These are phyloP conservation scores for Chrysoperla carnea DNA, from an alignment of 1,140 invertebrate genomes.

Conservation along the genomic window DNA sequence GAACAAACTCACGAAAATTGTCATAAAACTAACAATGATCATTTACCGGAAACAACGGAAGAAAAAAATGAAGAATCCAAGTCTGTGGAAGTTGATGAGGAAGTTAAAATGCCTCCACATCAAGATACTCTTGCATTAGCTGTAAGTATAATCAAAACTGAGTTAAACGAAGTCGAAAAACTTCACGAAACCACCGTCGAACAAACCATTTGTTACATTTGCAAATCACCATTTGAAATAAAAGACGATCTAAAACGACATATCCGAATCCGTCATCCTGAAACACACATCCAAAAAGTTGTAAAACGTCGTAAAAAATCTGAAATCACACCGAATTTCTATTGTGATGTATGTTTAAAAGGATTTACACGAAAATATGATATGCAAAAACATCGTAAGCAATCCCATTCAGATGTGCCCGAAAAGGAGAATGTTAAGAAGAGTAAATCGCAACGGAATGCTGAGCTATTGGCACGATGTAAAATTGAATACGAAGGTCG, in stretches of 20 bases:
- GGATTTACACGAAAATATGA: slow-evolving; percentile 15
- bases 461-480: slow-evolving; percentile 8
- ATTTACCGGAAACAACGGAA: slow-evolving; percentile 9
- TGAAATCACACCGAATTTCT: slow-evolving; percentile 4
- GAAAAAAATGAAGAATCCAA: slow-evolving; percentile 15
- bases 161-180: too few relatives aligned
- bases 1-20: slow-evolving; percentile 2
- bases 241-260: too few relatives aligned
- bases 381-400: slow-evolving; percentile 12
- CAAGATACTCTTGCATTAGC: too few relatives aligned
- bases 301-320: not conserved
- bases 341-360: slow-evolving; percentile 13
- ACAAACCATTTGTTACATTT: too few relatives aligned
- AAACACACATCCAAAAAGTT: too few relatives aligned
- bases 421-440: slow-evolving; percentile 2
- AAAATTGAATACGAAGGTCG: slow-evolving; percentile 12
- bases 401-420: slow-evolving; percentile 4
- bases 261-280: too few relatives aligned
- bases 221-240: too few relatives aligned
- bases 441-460: not conserved
- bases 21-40: not conserved
- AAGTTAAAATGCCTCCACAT: not conserved
- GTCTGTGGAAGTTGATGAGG: slow-evolving; percentile 14
- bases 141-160: too few relatives aligned
- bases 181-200: too few relatives aligned